Evolutionary conservation across 2,888 invertebrate genomes (phyloP).

Genomic region (Augochlorella aurata): DNA sequence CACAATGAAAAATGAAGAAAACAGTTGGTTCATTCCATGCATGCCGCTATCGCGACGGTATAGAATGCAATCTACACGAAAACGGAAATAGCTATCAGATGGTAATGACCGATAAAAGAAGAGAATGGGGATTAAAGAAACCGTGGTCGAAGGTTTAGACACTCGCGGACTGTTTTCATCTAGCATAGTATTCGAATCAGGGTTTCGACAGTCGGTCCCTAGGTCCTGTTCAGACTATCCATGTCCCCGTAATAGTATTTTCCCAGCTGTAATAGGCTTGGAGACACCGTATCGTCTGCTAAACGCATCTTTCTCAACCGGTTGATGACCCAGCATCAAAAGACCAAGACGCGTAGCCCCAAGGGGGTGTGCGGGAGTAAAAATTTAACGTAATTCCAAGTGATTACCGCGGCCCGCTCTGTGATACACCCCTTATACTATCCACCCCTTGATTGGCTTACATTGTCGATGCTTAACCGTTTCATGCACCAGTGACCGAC

Average conservation of each 20-base stretch:
- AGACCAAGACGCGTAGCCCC: constrained; percentile 58
- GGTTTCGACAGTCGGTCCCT: neutral
- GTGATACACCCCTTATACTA: constrained; percentile 72
- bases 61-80: neutral
- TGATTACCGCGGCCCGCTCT: constrained; percentile 78
- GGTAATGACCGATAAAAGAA: neutral
- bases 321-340: constrained; percentile 56
- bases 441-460: constrained; percentile 81
- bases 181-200: neutral
- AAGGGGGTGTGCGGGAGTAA: constrained; percentile 64
- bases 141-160: neutral
- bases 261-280: neutral
- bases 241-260: constrained; percentile 1
- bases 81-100: neutral
- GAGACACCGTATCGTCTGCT: constrained; percentile 12
- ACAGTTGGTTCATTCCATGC: neutral
- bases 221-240: neutral
- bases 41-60: neutral
- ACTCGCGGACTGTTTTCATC: neutral
- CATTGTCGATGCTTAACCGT: constrained; percentile 82
- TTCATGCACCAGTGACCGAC: constrained; percentile 82
- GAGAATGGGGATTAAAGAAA: neutral
- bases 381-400: constrained; percentile 80
- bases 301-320: constrained; percentile 56
- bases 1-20: neutral